Evolutionary conservation across 1,140 invertebrate species (phyloP).

Genomic region (Cylas formicarius): DNA sequence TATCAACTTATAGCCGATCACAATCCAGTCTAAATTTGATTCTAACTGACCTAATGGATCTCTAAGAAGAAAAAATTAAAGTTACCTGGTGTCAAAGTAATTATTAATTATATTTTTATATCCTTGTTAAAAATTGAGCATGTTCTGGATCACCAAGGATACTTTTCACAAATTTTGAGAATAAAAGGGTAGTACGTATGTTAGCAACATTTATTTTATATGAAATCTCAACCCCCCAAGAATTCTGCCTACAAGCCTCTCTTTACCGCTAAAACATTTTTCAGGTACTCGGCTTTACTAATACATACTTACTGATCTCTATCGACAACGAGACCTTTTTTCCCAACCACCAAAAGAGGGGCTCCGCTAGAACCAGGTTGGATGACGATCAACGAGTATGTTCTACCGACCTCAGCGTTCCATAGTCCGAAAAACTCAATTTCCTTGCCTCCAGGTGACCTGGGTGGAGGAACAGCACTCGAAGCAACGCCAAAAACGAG

Average conservation of each 20-base stretch:
- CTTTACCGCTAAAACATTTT: conserved; percentile 11
- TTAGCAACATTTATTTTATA: too few species aligned
- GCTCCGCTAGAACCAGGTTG: conserved; percentile 30
- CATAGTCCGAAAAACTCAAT: not conserved
- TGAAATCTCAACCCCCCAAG: too few species aligned
- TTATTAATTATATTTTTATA: too few species aligned
- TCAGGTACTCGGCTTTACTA: conserved; percentile 50
- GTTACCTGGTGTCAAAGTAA: too few species aligned
- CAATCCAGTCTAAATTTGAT: too few species aligned
- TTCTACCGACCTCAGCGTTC: not conserved
- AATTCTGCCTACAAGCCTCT: conserved; percentile 21
- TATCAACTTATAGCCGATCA: too few species aligned
- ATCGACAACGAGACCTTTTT: conserved; percentile 37
- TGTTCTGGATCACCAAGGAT: too few species aligned
- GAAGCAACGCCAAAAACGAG: conserved; percentile 57
- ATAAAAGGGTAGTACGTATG: too few species aligned
- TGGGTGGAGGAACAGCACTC: conserved; percentile 64
- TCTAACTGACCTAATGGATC: too few species aligned
- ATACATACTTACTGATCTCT: conserved; percentile 50
- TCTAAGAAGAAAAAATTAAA: too few species aligned
- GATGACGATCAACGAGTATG: conserved; percentile 42
- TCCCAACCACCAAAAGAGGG: conserved; percentile 38
- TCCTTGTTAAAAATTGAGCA: too few species aligned
- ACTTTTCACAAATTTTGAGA: too few species aligned
- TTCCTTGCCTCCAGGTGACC: conserved; percentile 46